Evolutionary conservation across 1,140 invertebrate genomes (phyloP).

Genomic region (Euwallacea fornicatus): DNA sequence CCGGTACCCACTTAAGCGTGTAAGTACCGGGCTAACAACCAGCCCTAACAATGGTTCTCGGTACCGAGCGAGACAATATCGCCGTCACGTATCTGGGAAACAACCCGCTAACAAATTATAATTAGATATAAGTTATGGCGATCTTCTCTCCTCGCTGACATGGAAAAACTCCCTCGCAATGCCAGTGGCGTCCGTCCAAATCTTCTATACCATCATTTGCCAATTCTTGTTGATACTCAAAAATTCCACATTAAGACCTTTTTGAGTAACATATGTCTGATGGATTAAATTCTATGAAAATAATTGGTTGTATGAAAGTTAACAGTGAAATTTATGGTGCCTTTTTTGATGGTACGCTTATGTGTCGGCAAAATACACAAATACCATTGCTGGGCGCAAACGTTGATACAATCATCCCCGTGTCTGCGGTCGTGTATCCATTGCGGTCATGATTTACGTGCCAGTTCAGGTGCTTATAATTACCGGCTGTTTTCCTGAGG

Average conservation of each 20-base stretch:
- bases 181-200: constrained; percentile 8
- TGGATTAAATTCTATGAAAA: no score
- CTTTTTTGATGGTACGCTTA: background rate
- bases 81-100: constrained; percentile 24
- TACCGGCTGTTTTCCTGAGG: constrained; percentile 15
- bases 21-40: constrained; percentile 25
- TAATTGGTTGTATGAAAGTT: background rate
- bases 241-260: no score
- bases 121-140: constrained; percentile 29
- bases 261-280: no score
- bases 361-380: constrained; percentile 13
- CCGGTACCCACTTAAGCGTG: constrained; percentile 26
- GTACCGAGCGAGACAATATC: constrained; percentile 20
- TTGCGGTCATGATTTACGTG: constrained; percentile 19
- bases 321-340: background rate
- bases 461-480: constrained; percentile 31
- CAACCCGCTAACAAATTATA: constrained; percentile 30
- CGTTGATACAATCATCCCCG: constrained; percentile 22
- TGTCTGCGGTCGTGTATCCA: constrained; percentile 22
- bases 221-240: no score
- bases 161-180: constrained; percentile 19
- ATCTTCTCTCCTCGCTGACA: constrained; percentile 8
- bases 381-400: constrained; percentile 8
- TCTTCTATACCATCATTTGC: background rate
- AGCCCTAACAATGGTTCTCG: constrained; percentile 28